Percentiles rank a stretch among this genome's conserved stretches.
These are phyloP conservation scores for Alosa alosa DNA, from an alignment of 2,113 vertebrate species.

Conservation along the genomic window DNA sequence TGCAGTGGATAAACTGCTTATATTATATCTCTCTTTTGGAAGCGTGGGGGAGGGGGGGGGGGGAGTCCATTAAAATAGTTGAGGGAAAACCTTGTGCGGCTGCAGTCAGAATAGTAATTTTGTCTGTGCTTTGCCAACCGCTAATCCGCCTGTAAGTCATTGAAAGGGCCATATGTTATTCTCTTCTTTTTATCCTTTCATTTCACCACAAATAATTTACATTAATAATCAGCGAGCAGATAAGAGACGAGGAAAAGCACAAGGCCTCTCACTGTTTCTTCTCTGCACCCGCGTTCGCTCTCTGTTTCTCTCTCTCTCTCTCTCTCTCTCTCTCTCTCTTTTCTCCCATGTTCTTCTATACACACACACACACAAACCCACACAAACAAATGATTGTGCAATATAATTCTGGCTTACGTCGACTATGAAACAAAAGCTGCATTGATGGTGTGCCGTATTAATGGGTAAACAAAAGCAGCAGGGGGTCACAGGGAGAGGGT, in stretches of 20 bases:
- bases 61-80: neutral
- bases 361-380: neutral
- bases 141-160: conserved; percentile 29
- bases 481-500: conserved; percentile 9
- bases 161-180: conserved; percentile 34
- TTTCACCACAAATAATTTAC: conserved; percentile 21
- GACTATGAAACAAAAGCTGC: neutral
- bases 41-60: neutral
- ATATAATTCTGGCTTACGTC: conserved; percentile 8
- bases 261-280: neutral
- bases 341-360: neutral
- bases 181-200: conserved; percentile 13
- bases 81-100: neutral
- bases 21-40: neutral
- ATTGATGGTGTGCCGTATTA: neutral
- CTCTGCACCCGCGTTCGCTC: neutral
- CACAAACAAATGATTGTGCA: conserved; percentile 1
- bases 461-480: conserved; percentile 28
- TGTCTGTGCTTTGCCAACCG: conserved; percentile 16
- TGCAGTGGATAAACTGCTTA: conserved; percentile 29
- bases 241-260: conserved; percentile 17
- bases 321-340: neutral
- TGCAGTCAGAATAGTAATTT: conserved; percentile 12
- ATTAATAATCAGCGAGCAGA: conserved; percentile 21
- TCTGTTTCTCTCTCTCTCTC: neutral